These are phyloP conservation scores for Porites lobata DNA, from an alignment of 92 coral and sea anemone genomes.

Conservation along the genomic window DNA sequence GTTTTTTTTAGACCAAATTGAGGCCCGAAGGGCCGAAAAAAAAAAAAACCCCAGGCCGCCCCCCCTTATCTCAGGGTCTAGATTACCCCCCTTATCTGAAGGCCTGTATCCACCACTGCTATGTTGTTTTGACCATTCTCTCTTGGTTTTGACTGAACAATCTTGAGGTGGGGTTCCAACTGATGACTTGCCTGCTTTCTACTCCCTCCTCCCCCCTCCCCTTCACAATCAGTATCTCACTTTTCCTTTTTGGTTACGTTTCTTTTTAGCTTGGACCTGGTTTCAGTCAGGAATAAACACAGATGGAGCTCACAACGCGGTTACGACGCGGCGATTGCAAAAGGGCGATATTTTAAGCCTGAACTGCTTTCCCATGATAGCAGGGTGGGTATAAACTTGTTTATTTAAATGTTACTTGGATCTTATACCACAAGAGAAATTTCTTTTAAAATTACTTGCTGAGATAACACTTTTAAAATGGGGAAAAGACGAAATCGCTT, in stretches of 20 bases:
- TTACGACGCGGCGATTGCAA: slow-evolving; percentile 88
- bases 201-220: not conserved
- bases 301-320: slow-evolving; percentile 93
- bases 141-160: too few relatives aligned
- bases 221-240: not conserved
- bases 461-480: not conserved
- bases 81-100: too few relatives aligned
- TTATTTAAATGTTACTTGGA: not conserved
- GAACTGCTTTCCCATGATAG: slow-evolving; percentile 91
- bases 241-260: not conserved
- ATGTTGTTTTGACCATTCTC: too few relatives aligned
- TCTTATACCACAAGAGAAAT: not conserved
- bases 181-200: too few relatives aligned
- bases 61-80: too few relatives aligned
- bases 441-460: not conserved
- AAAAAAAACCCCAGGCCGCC: too few relatives aligned
- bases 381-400: slow-evolving; percentile 71
- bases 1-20: too few relatives aligned
- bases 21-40: too few relatives aligned
- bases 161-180: too few relatives aligned
- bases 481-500: not conserved
- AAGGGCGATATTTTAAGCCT: slow-evolving; percentile 91
- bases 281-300: slow-evolving; percentile 96
- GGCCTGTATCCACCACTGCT: too few relatives aligned
- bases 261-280: slow-evolving; percentile 94